A percentile compares a stretch with the other conserved stretches of the same genome.
phyloP scores from a whole-genome alignment of 2,888 invertebrate genomes.

The Apotomis turbidana region DNA sequence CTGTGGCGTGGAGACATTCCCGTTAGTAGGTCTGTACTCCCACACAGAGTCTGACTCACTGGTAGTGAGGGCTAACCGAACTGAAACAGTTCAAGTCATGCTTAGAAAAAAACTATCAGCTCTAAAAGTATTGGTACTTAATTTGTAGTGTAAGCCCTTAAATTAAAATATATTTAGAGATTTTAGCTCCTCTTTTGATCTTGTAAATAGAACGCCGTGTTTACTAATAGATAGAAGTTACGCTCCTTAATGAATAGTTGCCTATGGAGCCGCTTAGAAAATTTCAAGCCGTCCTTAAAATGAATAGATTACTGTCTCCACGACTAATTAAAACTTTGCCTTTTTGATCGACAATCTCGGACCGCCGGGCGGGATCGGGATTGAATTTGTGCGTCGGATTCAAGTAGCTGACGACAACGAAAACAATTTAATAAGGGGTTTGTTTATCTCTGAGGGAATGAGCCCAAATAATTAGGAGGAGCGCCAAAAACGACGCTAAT shows the following conservation, averaged over 20 bases:
- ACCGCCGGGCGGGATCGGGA: constrained; percentile 28
- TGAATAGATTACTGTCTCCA: constrained; percentile 34
- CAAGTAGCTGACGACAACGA: constrained; percentile 28
- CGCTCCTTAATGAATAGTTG: constrained; percentile 11
- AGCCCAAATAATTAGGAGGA: constrained; percentile 70
- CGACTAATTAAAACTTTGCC: constrained; percentile 38
- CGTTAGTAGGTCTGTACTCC: too few species aligned
- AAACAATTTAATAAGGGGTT: constrained; percentile 38
- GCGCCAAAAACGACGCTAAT: constrained; percentile 74
- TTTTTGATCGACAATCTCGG: constrained; percentile 36
- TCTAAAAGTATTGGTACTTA: too few species aligned
- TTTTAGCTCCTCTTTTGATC: too few species aligned
- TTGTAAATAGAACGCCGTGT: not conserved
- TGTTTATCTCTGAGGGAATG: constrained; percentile 46
- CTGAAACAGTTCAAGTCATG: too few species aligned
- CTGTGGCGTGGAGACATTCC: too few species aligned
- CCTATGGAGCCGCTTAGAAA: constrained; percentile 2
- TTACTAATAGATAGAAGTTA: constrained; percentile 1
- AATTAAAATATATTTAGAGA: too few species aligned
- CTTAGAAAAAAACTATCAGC: too few species aligned
- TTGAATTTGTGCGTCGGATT: constrained; percentile 36
- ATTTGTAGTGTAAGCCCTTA: too few species aligned
- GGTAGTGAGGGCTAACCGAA: too few species aligned
- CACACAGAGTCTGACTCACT: too few species aligned
- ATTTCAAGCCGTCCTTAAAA: constrained; percentile 21